Evolutionary conservation across 2,797 vertebrate genomes (phyloP).

Genomic region (Eulemur albifrons): DNA sequence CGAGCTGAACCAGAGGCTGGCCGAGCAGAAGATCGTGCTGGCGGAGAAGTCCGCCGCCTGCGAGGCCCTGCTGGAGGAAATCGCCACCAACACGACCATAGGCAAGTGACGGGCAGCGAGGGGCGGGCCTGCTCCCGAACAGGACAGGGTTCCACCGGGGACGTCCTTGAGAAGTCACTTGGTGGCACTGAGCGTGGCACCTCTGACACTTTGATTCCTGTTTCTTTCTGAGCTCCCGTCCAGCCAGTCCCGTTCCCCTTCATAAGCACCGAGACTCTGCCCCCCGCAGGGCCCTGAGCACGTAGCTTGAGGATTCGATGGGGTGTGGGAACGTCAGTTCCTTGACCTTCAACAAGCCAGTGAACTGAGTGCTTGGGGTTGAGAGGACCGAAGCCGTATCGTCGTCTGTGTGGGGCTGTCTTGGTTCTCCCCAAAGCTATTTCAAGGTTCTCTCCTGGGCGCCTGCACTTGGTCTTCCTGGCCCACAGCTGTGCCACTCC

Average conservation of each 20-base stretch:
- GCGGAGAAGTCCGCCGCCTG: conserved; percentile 94
- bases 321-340: not conserved
- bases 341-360: not conserved
- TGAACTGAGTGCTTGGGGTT: too few relatives aligned
- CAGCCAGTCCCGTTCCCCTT: not conserved
- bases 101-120: conserved; percentile 82
- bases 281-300: fast-evolving
- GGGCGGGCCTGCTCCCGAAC: not conserved
- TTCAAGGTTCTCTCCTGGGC: not conserved
- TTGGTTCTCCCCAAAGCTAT: not conserved
- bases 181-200: fast-evolving
- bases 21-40: conserved; percentile 93
- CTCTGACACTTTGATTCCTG: not conserved
- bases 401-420: not conserved
- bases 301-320: not conserved
- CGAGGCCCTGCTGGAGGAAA: conserved; percentile 91
- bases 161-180: not conserved
- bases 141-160: not conserved
- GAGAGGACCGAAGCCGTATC: not conserved
- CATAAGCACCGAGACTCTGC: not conserved
- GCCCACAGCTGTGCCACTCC: not conserved
- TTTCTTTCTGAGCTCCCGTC: not conserved
- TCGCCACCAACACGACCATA: conserved; percentile 89
- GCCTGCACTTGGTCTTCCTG: not conserved
- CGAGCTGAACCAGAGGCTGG: conserved; percentile 93